Percentiles rank a stretch among this genome's conserved stretches.
Conservation (phyloP, 2,113 vertebrate species). For the Protobothrops mucrosquamatus region DNA sequence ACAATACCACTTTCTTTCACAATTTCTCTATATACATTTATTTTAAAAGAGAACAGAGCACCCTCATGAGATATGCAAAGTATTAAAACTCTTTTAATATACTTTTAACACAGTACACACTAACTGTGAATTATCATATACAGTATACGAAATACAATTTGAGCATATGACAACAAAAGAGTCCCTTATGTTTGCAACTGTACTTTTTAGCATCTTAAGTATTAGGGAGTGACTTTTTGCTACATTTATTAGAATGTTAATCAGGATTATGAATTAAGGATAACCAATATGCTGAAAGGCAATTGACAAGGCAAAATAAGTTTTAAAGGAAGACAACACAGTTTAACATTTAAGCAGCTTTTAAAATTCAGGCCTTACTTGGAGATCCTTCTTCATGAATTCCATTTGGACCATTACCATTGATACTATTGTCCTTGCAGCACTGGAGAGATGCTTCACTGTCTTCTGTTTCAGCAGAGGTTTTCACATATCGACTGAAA, state of each 20-base stretch:
- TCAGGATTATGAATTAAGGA: background rate
- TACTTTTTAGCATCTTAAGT: background rate
- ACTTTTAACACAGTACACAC: background rate
- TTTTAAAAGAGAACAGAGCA: background rate
- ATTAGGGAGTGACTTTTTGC: background rate
- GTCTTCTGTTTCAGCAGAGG: conserved; percentile 76
- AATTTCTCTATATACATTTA: background rate
- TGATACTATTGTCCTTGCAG: conserved; percentile 86
- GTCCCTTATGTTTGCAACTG: background rate
- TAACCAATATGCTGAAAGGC: background rate
- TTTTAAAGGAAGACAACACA: background rate
- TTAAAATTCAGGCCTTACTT: conserved; percentile 77
- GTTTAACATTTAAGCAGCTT: background rate
- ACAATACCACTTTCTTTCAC: background rate
- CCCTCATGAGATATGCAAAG: background rate
- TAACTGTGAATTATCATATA: background rate
- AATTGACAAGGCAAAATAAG: conserved; percentile 9
- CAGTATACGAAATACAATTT: background rate
- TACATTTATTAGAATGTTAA: background rate
- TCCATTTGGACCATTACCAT: conserved; percentile 92
- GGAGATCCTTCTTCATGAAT: conserved; percentile 93
- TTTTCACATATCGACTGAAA: conserved; percentile 79
- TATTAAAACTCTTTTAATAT: background rate
- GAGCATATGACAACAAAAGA: background rate
- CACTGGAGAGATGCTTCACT: conserved; percentile 82